Percentiles rank a stretch among this genome's conserved stretches.
phyloP scores from a whole-genome alignment of 2,113 vertebrate species.

The Crotophaga sulcirostris region DNA sequence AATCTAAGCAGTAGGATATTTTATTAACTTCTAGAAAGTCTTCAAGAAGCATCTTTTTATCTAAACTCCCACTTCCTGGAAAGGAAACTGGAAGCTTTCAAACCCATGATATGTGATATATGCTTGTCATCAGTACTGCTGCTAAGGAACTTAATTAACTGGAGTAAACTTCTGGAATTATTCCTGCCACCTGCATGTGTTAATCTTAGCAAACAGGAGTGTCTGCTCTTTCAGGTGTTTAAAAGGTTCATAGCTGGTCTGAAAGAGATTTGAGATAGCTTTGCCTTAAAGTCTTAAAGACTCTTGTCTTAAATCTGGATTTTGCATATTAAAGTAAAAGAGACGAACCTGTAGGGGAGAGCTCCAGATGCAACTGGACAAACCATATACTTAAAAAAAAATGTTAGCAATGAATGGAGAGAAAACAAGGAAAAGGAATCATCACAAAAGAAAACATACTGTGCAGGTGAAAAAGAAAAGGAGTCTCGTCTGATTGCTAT shows the following conservation, averaged over 20 bases:
- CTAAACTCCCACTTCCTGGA: background rate
- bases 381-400: background rate
- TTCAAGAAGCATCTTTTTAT: background rate
- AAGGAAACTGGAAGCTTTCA: background rate
- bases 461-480: background rate
- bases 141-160: background rate
- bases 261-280: background rate
- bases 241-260: background rate
- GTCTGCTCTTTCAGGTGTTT: background rate
- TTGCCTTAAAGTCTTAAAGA: background rate
- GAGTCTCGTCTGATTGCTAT: background rate
- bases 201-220: background rate
- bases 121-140: background rate
- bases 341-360: background rate
- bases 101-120: background rate
- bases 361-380: background rate
- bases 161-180: background rate
- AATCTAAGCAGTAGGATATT: background rate
- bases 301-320: background rate
- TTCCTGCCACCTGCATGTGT: background rate
- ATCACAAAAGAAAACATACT: background rate
- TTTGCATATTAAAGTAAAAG: background rate
- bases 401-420: background rate
- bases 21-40: background rate
- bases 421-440: background rate